Evolutionary conservation across 30 jellyfish, hydroid and myxozoan genomes (phyloP), one percentile per base, ranked within the genome.

Genomic region (Aurelia aurita): DNA sequence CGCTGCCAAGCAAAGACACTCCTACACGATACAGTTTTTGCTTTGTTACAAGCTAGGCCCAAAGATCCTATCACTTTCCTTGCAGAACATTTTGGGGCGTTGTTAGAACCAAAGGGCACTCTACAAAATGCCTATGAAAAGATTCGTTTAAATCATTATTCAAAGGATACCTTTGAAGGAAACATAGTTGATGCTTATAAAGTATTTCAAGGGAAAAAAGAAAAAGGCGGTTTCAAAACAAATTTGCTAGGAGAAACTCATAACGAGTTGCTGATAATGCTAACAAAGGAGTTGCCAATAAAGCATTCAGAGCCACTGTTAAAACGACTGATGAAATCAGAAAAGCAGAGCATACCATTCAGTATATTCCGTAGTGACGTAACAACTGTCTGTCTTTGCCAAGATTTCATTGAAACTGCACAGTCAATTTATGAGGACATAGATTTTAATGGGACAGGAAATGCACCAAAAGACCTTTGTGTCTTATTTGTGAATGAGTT

Each of bases 61-160:
- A 62, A 82, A 47, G 97, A 90, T 59, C 97, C 97, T 9, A 74
- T 90, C 6, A 46, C 88, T 18, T 90, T 82, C 62, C 80, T 90
- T 20, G 87, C 70, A 15, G 97, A 82, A 32, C 65, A 80, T 67
- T 90, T 90, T 58, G 90, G 87, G 19, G 39, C 80, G 60, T 29
- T 86, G 6, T 13, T 86, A 12, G 92, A 69, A 57, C 97, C 90
- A n/a, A 70, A 59, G 61, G 25, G 71, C 69, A 55, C 54, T 16
- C 23, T 90, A 2, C 82, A 80, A 57, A 71, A 57, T 14, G 97
- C 97, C 8, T 72, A 54, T 59, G 84, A 82, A 25, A 82, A 58
- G 58, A 53, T 90, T 5, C 53, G 64, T 12, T 69, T 80, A 80
- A 54, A 43, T 27, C 62, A 58, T 75, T 90, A 74, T 70, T 58